Percentiles rank a stretch among this genome's conserved stretches.
phyloP scores from a whole-genome alignment of 2,797 vertebrate species.

The Acanthopagrus latus region DNA sequence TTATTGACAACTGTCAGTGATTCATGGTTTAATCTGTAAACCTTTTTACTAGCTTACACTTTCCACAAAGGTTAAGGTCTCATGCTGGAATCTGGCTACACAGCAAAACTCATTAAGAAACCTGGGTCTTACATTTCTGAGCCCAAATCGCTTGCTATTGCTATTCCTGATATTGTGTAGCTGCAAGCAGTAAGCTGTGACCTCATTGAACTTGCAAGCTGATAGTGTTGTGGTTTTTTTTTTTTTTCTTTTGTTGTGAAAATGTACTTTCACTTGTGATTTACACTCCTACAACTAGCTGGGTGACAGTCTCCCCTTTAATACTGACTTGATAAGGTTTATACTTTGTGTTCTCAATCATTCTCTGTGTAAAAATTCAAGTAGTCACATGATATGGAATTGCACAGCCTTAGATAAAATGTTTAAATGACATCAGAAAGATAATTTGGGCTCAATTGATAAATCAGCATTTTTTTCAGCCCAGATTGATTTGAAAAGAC shows the following conservation, averaged over 20 bases:
- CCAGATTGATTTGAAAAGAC: too few species aligned
- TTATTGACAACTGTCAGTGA: slow-evolving; percentile 52
- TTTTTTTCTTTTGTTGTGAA: too few species aligned
- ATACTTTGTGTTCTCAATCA: background rate
- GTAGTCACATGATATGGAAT: background rate
- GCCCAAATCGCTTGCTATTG: background rate
- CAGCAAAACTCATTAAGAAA: slow-evolving; percentile 1
- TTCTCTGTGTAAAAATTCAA: background rate
- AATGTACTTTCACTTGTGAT: background rate
- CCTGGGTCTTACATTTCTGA: background rate
- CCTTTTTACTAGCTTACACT: background rate
- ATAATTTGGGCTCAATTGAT: background rate
- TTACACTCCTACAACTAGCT: background rate
- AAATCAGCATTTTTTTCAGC: background rate
- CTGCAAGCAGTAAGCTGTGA: background rate
- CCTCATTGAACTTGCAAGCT: background rate
- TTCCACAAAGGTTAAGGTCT: slow-evolving; percentile 4
- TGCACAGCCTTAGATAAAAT: background rate
- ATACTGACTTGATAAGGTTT: background rate
- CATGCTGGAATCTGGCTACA: background rate
- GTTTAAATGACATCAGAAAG: background rate
- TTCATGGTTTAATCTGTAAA: slow-evolving; percentile 35
- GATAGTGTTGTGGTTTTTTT: background rate
- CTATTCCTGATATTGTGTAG: background rate
- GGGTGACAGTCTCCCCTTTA: background rate